phyloP scores from a whole-genome alignment of 1,140 invertebrate species.

The Scaptomyza pallida region DNA sequence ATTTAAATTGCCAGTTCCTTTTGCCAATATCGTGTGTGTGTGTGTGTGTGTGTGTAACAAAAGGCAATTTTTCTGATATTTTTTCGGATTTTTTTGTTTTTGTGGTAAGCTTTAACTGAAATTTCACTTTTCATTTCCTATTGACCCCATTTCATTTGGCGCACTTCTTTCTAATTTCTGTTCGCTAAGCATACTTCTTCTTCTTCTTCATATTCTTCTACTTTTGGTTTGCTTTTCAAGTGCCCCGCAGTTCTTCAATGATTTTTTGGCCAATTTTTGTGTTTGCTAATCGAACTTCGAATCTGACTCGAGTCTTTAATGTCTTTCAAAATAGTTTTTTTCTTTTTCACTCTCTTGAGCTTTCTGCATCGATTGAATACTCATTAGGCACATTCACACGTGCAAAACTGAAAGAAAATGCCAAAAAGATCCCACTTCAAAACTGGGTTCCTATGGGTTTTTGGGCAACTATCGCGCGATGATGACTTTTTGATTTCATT shows the following conservation, averaged over 20 bases:
- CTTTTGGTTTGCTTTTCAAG: conserved; percentile 28
- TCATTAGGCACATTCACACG: conserved; percentile 79
- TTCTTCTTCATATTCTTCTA: too few relatives aligned
- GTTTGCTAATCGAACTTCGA: conserved; percentile 65
- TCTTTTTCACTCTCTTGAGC: conserved; percentile 39
- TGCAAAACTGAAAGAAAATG: conserved; percentile 17
- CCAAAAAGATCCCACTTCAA: conserved; percentile 27
- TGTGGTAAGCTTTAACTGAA: conserved; percentile 52
- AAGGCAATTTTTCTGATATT: conserved; percentile 15
- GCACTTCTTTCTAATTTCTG: conserved; percentile 78
- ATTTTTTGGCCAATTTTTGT: conserved; percentile 25
- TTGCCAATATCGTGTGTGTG: conserved; percentile 27
- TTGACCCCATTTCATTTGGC: conserved; percentile 72
- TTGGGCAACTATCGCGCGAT: conserved; percentile 52
- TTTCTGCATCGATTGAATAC: conserved; percentile 79
- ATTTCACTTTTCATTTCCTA: conserved; percentile 82
- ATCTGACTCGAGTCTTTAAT: conserved; percentile 63
- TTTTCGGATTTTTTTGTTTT: not conserved
- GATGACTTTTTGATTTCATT: conserved; percentile 78
- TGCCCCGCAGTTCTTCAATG: conserved; percentile 46
- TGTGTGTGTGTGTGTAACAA: conserved; percentile 30
- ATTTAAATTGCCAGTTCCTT: conserved; percentile 83
- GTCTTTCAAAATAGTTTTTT: conserved; percentile 65
- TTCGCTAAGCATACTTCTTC: conserved; percentile 43
- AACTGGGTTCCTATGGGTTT: conserved; percentile 24